Percentiles rank a stretch among this genome's conserved stretches.
Evolutionary conservation across 64 coral and sea anemone genomes (phyloP).

Genomic region (Stichodactyla mertensii): DNA sequence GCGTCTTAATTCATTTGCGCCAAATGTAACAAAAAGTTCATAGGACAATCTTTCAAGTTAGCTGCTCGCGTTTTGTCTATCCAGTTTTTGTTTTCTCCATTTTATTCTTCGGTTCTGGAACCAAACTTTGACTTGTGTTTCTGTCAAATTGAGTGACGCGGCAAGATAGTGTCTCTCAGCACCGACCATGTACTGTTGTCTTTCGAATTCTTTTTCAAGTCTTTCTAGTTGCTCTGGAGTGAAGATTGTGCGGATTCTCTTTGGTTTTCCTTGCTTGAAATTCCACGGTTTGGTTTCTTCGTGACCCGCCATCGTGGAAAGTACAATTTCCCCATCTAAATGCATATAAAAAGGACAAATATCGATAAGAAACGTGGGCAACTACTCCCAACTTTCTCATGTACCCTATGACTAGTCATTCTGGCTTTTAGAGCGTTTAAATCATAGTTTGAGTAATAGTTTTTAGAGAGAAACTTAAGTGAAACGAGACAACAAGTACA

Average conservation of each 20-base stretch:
- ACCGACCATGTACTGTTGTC: conserved; percentile 66
- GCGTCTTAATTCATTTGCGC: background rate
- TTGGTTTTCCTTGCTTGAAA: conserved; percentile 67
- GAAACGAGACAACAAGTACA: too few species aligned
- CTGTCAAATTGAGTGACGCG: conserved; percentile 59
- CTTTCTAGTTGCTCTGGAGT: conserved; percentile 59
- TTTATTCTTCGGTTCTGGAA: conserved; percentile 69
- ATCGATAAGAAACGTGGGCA: background rate
- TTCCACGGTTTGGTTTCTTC: conserved; percentile 68
- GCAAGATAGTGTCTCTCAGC: conserved; percentile 57
- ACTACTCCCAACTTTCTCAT: too few species aligned
- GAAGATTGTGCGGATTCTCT: conserved; percentile 67
- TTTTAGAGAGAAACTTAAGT: too few species aligned
- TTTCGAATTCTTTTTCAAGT: conserved; percentile 62
- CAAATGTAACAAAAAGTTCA: background rate
- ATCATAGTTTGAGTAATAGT: too few species aligned
- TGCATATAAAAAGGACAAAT: conserved; percentile 14
- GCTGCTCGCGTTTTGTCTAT: conserved; percentile 29
- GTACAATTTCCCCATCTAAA: conserved; percentile 43
- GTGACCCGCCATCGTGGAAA: conserved; percentile 35
- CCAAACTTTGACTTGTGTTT: conserved; percentile 74
- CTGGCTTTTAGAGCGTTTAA: too few species aligned
- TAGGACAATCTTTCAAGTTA: background rate
- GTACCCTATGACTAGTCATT: too few species aligned
- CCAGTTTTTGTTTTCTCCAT: conserved; percentile 65